phyloP scores from a whole-genome alignment of 2,113 vertebrate genomes.

The Seriola quinqueradiata region DNA sequence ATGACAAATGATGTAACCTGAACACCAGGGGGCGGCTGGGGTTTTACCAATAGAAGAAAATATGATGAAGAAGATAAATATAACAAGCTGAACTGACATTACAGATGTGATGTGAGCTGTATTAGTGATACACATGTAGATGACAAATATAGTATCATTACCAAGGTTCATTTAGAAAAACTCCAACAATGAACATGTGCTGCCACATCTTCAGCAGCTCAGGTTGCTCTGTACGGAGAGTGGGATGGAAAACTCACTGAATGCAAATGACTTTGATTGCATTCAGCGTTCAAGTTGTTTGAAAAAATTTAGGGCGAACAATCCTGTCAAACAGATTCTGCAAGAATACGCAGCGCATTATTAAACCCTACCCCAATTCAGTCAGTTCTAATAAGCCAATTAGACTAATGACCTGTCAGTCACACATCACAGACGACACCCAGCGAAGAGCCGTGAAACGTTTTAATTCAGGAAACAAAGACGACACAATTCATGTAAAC shows the following conservation, averaged over 20 bases:
- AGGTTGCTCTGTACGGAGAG: background rate
- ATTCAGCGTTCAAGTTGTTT: background rate
- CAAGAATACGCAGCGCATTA: slow-evolving; percentile 9
- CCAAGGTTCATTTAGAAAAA: background rate
- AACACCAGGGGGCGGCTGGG: no score
- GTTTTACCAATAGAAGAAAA: no score
- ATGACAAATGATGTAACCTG: no score
- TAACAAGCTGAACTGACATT: no score
- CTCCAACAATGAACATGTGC: background rate
- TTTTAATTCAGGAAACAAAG: background rate
- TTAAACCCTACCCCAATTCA: slow-evolving; percentile 25
- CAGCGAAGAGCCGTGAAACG: background rate
- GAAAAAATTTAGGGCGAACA: background rate
- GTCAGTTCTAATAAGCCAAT: slow-evolving; percentile 35
- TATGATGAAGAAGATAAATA: no score
- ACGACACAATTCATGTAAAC: background rate
- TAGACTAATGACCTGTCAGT: slow-evolving; percentile 37
- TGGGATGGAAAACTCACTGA: background rate
- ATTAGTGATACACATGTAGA: background rate
- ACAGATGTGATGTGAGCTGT: background rate
- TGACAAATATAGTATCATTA: background rate
- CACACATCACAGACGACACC: slow-evolving; percentile 11
- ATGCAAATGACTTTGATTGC: background rate
- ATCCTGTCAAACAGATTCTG: background rate
- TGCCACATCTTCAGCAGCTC: background rate